Base-by-base conservation (phyloP, 2,113 vertebrate species). In the Petromus typicus region DNA sequence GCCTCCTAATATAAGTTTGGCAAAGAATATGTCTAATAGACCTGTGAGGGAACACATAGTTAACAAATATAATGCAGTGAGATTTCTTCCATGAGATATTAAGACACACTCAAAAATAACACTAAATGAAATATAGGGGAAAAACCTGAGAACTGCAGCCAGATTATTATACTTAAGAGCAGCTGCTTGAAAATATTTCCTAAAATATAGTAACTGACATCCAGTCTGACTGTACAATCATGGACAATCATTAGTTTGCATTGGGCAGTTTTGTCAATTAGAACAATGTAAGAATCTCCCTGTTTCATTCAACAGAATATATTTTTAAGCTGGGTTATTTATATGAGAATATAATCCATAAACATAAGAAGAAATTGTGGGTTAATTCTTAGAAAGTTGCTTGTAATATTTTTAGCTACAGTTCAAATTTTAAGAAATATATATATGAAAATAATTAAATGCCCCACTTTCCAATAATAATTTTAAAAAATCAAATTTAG, bases 401-500 rank as follows among this genome's bases (percentile, higher is more conserved):
- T 63, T 69, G 4, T 4, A 34, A 27, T 71, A 71, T n/a, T 12
- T 57, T 86, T 56, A 79, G 51, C 56, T 94, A 71, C 94, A 93
- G 84, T 43, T 80, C 22, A 86, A 79, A 30, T 63, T n/a, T 23
- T 23, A 9, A 59, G 45, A 92, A 48, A 66, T 3, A 76, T 1
- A 84, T 4, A 54, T 13, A 43, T 51, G 76, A 71, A 89, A 91
- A 66, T 18, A 87, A 71, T 45, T n/a, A 91, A 75, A 3, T 2
- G 4, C 7, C 16, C 32, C 40, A 45, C 69, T 48, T 37, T 71
- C 18, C 3, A 85, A 7, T 17, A 61, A 66, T 94, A 18, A 18
- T 76, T 59, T 90, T 86, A 92, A 27, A 92, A 87, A 43, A 64
- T 79, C 51, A 79, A n/a, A 79, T 37, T 56, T n/a, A 75, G n/a